These are phyloP conservation scores for Platysternon megacephalum DNA, from an alignment of 2,113 vertebrate species.

Conservation along the genomic window DNA sequence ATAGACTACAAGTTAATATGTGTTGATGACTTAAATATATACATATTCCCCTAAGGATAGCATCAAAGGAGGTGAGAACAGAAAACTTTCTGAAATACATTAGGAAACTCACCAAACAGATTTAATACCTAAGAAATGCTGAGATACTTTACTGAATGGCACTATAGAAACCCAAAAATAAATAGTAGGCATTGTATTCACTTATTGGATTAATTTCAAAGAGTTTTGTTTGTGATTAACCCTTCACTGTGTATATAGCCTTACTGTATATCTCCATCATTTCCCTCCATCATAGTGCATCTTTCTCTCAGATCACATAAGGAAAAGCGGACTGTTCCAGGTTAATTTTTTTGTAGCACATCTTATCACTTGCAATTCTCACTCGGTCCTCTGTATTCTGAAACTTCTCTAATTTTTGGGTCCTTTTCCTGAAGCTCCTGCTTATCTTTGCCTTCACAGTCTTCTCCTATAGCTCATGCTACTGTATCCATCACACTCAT, in stretches of 20 bases:
- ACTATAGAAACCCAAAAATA: neutral
- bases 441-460: conserved; percentile 40
- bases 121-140: conserved; percentile 11
- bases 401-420: conserved; percentile 41
- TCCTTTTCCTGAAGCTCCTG: neutral
- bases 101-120: neutral
- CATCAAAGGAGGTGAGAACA: neutral
- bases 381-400: conserved; percentile 17
- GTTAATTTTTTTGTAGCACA: neutral
- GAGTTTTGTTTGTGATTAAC: neutral
- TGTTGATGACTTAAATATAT: conserved; percentile 20
- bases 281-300: neutral
- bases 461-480: conserved; percentile 25
- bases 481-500: neutral
- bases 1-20: neutral
- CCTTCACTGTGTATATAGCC: neutral
- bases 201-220: conserved; percentile 14
- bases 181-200: neutral
- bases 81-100: neutral
- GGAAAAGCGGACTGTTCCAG: neutral
- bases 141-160: neutral
- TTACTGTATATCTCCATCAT: fast-evolving
- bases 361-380: conserved; percentile 15
- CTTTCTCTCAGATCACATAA: neutral
- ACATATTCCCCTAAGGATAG: conserved; percentile 4